Conservation (phyloP, 2,888 invertebrate genomes). For the Coecobrya sp. region DNA sequence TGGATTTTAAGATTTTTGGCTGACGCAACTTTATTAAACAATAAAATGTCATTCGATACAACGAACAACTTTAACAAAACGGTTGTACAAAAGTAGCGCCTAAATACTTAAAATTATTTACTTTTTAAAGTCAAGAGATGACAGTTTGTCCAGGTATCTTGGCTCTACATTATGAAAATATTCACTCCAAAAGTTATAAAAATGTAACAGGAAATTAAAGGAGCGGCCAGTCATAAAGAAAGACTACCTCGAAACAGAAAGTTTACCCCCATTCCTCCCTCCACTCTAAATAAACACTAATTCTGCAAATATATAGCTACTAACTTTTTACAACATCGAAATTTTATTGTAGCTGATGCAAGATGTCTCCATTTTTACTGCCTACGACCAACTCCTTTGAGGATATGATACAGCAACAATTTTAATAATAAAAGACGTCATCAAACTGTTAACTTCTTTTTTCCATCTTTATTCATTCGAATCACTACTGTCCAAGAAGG, state of each 20-base stretch:
- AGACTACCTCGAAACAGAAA: too few relatives aligned
- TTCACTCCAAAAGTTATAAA: too few relatives aligned
- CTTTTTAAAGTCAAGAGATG: too few relatives aligned
- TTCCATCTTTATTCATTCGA: slow-evolving; percentile 16
- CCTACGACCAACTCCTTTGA: not conserved
- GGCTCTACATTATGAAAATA: too few relatives aligned
- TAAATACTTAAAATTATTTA: too few relatives aligned
- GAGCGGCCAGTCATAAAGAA: too few relatives aligned
- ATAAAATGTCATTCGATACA: not conserved
- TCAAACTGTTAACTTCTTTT: not conserved
- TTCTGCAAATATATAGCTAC: not conserved
- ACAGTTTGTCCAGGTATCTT: too few relatives aligned
- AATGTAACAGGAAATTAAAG: too few relatives aligned
- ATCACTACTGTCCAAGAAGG: not conserved
- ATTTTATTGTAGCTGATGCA: not conserved
- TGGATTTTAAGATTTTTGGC: slow-evolving; percentile 5
- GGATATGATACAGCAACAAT: not conserved
- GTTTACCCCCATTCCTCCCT: too few relatives aligned
- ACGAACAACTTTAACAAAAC: not conserved
- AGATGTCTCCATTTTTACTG: slow-evolving; percentile 21
- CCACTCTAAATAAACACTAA: not conserved
- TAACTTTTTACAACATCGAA: not conserved
- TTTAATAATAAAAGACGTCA: slow-evolving; percentile 21
- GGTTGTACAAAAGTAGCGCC: not conserved
- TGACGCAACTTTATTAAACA: not conserved